phyloP scores from a whole-genome alignment of 2,888 invertebrate genomes.

The Nowickia ferox region DNA sequence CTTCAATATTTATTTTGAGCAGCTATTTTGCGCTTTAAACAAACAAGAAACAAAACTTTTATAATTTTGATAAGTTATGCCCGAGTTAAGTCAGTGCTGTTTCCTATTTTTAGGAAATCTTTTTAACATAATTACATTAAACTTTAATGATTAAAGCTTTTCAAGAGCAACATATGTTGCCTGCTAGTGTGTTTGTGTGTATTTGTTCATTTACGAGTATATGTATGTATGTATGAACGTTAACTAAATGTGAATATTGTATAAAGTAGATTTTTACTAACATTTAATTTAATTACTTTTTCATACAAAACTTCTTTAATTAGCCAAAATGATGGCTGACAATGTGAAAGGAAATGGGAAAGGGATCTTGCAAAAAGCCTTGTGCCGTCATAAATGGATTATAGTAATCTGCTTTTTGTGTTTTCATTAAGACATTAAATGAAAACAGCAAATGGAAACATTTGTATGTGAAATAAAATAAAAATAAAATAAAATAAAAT shows the following conservation, averaged over 20 bases:
- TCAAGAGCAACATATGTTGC: not conserved
- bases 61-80: no score
- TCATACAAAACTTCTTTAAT: conserved; percentile 29
- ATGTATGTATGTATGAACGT: no score
- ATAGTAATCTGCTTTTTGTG: not conserved
- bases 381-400: not conserved
- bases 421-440: not conserved
- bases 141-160: no score
- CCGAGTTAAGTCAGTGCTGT: not conserved
- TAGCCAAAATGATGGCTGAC: not conserved
- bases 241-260: no score
- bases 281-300: conserved; percentile 25
- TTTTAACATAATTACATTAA: not conserved
- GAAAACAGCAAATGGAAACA: no score
- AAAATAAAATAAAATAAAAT: not conserved
- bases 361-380: not conserved
- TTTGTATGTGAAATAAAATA: not conserved
- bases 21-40: no score
- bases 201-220: no score
- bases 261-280: no score
- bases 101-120: not conserved
- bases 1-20: no score
- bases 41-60: no score
- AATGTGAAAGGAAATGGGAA: not conserved
- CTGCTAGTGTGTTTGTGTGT: not conserved